A percentile compares a stretch with the other conserved stretches of the same genome.
phyloP scores from a whole-genome alignment of 2,888 invertebrate genomes.

The Lepas anatifera region DNA sequence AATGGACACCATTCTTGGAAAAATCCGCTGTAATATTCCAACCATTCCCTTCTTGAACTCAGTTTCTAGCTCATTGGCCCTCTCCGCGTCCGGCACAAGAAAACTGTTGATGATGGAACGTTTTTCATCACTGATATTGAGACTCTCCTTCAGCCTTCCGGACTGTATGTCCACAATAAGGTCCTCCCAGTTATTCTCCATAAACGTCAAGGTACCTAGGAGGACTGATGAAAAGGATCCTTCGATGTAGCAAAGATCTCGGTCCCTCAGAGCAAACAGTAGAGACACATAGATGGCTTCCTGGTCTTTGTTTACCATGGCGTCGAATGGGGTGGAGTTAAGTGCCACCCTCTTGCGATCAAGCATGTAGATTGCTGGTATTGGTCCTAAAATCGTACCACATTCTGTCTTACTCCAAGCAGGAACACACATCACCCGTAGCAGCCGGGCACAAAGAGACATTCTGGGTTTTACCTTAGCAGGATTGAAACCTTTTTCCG shows the following conservation, averaged over 20 bases:
- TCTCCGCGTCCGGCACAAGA: constrained; percentile 26
- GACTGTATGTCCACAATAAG: constrained; percentile 29
- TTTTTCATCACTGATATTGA: too few species aligned
- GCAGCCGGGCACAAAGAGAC: neutral
- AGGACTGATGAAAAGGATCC: constrained; percentile 32
- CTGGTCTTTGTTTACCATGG: constrained; percentile 28
- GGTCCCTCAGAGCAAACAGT: constrained; percentile 31
- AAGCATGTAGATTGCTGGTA: neutral
- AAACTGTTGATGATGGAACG: constrained; percentile 26
- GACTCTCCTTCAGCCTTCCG: too few species aligned
- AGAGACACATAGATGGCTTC: constrained; percentile 32
- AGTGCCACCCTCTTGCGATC: neutral
- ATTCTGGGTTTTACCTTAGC: neutral
- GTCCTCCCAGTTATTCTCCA: constrained; percentile 28
- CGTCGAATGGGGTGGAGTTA: too few species aligned
- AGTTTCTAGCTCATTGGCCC: constrained; percentile 29
- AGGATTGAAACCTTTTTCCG: neutral
- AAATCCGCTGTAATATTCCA: too few species aligned
- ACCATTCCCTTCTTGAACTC: constrained; percentile 27
- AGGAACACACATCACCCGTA: neutral
- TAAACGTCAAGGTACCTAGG: constrained; percentile 28
- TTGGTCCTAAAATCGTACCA: neutral
- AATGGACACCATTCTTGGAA: too few species aligned
- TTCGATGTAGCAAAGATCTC: constrained; percentile 30
- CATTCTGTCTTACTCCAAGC: neutral